Base-by-base conservation (phyloP, 2,113 vertebrate genomes). In the Parus major region DNA sequence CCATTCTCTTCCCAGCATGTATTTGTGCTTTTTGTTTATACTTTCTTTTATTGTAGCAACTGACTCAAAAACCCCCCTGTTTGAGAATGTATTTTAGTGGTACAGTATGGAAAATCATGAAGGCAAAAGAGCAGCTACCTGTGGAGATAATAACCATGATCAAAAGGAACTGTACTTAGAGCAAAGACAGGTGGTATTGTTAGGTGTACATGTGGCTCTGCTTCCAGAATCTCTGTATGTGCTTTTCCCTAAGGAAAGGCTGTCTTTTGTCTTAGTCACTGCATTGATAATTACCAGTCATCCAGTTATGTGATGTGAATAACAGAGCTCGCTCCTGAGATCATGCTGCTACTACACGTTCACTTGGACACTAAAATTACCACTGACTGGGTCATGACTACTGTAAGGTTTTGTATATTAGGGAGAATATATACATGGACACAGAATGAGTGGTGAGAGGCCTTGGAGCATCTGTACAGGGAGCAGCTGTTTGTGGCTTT, bases 101-200 rank as follows among this genome's bases (percentile, higher is more conserved):
- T 46, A 55, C 29, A 47, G 68, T 80, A 35, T 50, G 49, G 66
- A 90, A 94, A 93, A 90, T 73, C 35, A 70, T 11, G 50, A 85
- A 80, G 73, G 87, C 55, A 85, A 96, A 94, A 82, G 82, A 96
- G 82, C 93, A 94, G 70, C 57, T 87, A 28, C 93, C 73, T 77
- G 63, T 66, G 73, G 87, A 88, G 94, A 90, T 94, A 94, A 95
- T 94, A 94, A 91, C 84, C 23, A 7, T 95, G 89, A 95, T 94
- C 68, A 92, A 80, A 96, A 88, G 41, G 52, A 79, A 1, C 55
- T 55, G 46, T 55, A 75, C 47, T 92, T 84, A 66, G 4, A 87
- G 53, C 5, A 36, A 56, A 89, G 63, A 60, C 89, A 87, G 84
- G 61, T 90, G 78, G 55, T 95, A 14, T 95, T 92, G 47, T 88